Conservation (phyloP, 2,113 vertebrate species). For the Pardalotus punctatus region DNA sequence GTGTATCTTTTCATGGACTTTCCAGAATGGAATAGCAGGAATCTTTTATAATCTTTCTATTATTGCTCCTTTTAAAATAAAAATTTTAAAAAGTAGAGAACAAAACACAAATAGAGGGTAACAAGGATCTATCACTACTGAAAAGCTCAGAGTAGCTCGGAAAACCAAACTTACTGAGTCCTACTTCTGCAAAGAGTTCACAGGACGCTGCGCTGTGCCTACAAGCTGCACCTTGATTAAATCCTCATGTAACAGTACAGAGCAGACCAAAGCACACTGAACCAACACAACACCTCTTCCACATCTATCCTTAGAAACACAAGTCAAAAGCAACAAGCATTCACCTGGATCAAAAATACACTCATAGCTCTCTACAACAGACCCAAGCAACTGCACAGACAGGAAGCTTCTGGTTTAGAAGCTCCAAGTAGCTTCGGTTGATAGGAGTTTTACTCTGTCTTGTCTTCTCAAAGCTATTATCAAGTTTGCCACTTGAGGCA, state of each 20-base stretch:
- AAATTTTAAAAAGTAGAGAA: not conserved
- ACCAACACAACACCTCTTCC: not conserved
- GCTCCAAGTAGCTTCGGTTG: not conserved
- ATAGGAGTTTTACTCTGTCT: not conserved
- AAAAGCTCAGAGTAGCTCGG: not conserved
- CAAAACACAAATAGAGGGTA: not conserved
- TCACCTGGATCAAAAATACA: not conserved
- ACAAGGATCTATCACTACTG: not conserved
- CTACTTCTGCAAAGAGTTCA: not conserved
- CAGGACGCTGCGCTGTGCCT: not conserved
- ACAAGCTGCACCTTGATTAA: not conserved
- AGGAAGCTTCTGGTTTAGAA: not conserved
- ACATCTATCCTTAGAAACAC: not conserved
- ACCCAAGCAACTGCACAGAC: not conserved
- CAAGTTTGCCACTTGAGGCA: not conserved
- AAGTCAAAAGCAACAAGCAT: not conserved
- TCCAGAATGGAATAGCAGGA: not conserved
- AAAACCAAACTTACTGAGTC: not conserved
- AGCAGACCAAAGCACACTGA: not conserved
- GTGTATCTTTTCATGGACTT: not conserved
- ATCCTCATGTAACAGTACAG: not conserved
- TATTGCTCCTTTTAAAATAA: not conserved
- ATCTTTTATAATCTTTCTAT: not conserved
- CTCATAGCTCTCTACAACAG: not conserved
- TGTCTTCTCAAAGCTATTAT: not conserved